A percentile compares a stretch with the other conserved stretches of the same genome.
Conservation (phyloP, 2,797 vertebrate genomes). For the Pogonophryne albipinna region DNA sequence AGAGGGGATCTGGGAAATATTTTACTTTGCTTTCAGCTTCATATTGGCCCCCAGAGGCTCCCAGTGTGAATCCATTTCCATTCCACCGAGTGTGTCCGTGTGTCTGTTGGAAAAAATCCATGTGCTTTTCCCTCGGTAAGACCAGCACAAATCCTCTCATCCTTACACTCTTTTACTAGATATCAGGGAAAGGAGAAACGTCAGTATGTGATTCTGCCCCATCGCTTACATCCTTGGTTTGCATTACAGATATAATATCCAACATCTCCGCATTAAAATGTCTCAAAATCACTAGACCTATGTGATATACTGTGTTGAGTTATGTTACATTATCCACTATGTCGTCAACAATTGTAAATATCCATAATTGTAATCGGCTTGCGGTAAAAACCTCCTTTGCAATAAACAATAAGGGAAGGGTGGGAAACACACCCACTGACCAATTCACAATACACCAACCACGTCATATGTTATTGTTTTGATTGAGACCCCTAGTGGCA, state of each 20-base stretch:
- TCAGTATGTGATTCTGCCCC: neutral
- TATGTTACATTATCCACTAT: no score
- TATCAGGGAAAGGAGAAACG: neutral
- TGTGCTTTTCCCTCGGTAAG: constrained; percentile 51
- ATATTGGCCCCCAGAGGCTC: constrained; percentile 53
- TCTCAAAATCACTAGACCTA: no score
- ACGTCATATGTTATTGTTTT: no score
- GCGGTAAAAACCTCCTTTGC: no score
- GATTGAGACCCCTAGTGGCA: no score
- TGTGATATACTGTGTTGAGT: no score
- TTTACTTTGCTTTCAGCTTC: constrained; percentile 42
- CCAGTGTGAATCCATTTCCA: constrained; percentile 45
- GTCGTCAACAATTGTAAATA: no score
- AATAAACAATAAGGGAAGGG: no score
- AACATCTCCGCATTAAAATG: no score
- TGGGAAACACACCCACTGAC: no score
- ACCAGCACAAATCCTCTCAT: constrained; percentile 44
- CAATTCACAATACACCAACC: no score
- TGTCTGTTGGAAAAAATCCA: constrained; percentile 24
- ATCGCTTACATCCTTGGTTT: neutral
- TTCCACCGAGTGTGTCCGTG: constrained; percentile 7
- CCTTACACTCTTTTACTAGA: constrained; percentile 18
- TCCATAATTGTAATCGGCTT: no score
- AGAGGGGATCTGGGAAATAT: constrained; percentile 52
- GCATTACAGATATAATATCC: neutral